phyloP scores from a whole-genome alignment of 2,797 vertebrate genomes.

The Tragopan temminckii region DNA sequence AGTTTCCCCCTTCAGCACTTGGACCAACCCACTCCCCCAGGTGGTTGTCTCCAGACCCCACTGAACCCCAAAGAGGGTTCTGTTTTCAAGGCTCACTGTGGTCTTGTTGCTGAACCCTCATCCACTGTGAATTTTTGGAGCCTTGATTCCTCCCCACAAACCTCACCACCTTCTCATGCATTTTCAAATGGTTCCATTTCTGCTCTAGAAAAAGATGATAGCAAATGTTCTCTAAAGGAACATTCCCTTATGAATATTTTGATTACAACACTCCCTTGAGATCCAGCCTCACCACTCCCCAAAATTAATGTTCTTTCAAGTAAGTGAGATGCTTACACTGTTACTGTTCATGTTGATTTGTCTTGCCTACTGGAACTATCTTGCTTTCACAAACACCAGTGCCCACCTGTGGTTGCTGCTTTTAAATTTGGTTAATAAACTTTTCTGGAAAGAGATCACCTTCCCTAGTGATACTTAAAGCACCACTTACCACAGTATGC shows the following conservation, averaged over 20 bases:
- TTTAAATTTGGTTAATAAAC: background rate
- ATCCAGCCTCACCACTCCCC: rapidly evolving
- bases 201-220: background rate
- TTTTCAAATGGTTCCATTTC: background rate
- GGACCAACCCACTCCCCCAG: rapidly evolving
- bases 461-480: background rate
- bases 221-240: background rate
- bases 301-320: background rate
- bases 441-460: background rate
- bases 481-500: background rate
- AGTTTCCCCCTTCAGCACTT: background rate
- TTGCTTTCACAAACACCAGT: background rate
- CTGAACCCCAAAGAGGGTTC: background rate
- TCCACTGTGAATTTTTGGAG: background rate
- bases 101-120: background rate
- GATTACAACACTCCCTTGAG: background rate
- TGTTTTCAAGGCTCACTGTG: background rate
- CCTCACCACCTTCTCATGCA: rapidly evolving
- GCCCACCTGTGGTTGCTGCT: background rate
- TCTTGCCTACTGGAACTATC: background rate
- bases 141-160: background rate
- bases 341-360: background rate
- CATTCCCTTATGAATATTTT: background rate
- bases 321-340: background rate
- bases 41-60: rapidly evolving